Evolutionary conservation across 1,140 invertebrate species (phyloP).

Genomic region (Melipona quadrifasciata): DNA sequence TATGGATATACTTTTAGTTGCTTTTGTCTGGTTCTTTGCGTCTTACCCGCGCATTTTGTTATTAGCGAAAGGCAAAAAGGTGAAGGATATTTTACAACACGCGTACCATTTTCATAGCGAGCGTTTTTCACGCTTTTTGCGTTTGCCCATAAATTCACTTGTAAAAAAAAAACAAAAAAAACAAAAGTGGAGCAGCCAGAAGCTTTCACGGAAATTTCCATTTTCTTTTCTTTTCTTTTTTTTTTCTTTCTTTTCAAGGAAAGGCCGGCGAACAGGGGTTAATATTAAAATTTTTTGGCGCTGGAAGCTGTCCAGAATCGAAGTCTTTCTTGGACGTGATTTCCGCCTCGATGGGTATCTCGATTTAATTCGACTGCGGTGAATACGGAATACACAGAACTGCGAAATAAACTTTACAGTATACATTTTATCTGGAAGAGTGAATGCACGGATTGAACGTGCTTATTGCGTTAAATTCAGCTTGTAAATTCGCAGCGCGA

Average conservation of each 20-base stretch:
- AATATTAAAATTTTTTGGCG: constrained; percentile 6
- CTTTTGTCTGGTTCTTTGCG: too few species aligned
- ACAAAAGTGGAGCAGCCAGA: background rate
- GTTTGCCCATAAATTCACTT: background rate
- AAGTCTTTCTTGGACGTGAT: constrained; percentile 23
- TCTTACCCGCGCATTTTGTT: too few species aligned
- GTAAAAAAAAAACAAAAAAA: too few species aligned
- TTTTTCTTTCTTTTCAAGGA: background rate
- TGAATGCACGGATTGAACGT: background rate
- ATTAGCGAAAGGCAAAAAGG: too few species aligned
- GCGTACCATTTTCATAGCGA: background rate
- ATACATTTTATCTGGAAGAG: constrained; percentile 3
- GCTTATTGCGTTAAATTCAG: background rate
- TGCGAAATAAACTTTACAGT: background rate
- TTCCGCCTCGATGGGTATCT: constrained; percentile 20
- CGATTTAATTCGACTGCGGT: constrained; percentile 20
- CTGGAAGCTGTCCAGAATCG: constrained; percentile 28
- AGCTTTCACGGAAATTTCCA: background rate
- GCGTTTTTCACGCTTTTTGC: background rate
- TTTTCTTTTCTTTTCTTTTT: background rate
- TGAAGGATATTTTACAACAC: background rate
- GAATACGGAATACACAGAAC: background rate
- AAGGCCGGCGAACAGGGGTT: background rate
- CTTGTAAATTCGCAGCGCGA: too few species aligned
- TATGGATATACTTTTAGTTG: too few species aligned